Conservation (phyloP, 2,797 vertebrate species). For the Sebastes iracundus region DNA sequence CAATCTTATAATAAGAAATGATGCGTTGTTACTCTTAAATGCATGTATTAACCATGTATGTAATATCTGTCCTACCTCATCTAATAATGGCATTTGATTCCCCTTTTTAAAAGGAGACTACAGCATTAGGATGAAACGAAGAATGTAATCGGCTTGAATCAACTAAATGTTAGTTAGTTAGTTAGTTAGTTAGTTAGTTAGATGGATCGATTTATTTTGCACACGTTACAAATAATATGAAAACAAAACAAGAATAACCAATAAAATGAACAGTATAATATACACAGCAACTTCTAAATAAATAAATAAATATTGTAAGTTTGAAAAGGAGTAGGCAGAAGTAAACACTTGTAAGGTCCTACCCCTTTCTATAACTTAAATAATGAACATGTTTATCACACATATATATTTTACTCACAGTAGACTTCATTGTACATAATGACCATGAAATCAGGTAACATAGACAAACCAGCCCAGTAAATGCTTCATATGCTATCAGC, state of each 20-base stretch:
- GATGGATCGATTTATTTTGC: no score
- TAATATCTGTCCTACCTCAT: neutral
- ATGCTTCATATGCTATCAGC: neutral
- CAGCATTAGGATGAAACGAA: neutral
- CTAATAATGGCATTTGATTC: neutral
- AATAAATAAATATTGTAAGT: no score
- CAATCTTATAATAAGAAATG: no score
- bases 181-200: no score
- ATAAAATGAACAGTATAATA: no score
- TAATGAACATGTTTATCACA: no score
- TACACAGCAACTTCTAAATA: no score
- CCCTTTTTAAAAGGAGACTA: neutral
- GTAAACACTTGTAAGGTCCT: no score
- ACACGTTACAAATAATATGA: accelerated
- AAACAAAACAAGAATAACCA: no score
- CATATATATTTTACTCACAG: neutral
- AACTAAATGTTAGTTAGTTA: neutral
- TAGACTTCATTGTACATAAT: neutral
- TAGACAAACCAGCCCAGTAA: neutral
- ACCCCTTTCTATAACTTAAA: no score
- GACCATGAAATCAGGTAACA: neutral
- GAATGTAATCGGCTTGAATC: neutral
- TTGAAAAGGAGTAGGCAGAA: no score
- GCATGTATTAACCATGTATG: neutral
- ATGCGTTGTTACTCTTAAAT: neutral